Evolutionary conservation across 2,797 vertebrate genomes (phyloP).

Genomic region (Nyctibius grandis): DNA sequence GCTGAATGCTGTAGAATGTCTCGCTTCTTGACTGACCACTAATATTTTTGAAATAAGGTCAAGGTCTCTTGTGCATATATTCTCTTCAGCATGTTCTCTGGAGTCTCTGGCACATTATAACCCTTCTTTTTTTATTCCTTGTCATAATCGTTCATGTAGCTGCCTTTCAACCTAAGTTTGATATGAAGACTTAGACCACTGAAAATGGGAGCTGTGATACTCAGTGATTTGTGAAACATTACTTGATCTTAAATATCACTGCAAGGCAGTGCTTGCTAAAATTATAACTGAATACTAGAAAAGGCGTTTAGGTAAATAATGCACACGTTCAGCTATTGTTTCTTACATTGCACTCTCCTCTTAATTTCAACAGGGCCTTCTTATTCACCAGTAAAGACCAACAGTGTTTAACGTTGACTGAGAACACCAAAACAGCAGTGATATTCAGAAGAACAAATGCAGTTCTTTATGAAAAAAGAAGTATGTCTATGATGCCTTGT

Average conservation of each 20-base stretch:
- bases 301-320: not conserved
- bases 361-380: constrained; percentile 80
- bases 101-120: not conserved
- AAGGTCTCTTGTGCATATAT: not conserved
- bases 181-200: not conserved
- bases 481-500: constrained; percentile 55
- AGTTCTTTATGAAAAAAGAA: constrained; percentile 85
- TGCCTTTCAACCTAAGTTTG: not conserved
- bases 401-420: constrained; percentile 79
- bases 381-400: constrained; percentile 85
- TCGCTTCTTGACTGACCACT: not conserved
- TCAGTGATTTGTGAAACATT: not conserved
- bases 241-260: not conserved
- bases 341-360: not conserved
- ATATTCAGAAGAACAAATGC: constrained; percentile 77
- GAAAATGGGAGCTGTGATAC: not conserved
- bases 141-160: not conserved
- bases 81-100: not conserved
- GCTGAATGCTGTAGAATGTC: not conserved
- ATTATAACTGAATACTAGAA: not conserved
- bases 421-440: constrained; percentile 82
- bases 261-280: not conserved
- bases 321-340: not conserved
- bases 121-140: not conserved
- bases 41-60: not conserved